phyloP scores from a whole-genome alignment of 2,888 invertebrate species.

The Protonemura montana region DNA sequence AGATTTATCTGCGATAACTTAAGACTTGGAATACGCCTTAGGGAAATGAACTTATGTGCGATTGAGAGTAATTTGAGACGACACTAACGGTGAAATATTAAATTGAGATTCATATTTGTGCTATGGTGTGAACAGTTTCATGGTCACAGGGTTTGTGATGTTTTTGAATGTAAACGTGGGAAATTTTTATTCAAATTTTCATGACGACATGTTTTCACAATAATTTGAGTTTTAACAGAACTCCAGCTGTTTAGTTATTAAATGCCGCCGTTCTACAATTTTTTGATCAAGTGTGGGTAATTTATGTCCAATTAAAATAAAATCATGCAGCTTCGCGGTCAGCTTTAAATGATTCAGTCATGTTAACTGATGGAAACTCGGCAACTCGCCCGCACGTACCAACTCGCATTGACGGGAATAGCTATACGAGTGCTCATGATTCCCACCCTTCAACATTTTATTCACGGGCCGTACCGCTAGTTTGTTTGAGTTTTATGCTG shows the following conservation, averaged over 20 bases:
- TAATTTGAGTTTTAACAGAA: too few species aligned
- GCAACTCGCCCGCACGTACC: too few species aligned
- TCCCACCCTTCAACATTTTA: not conserved
- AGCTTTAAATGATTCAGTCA: not conserved
- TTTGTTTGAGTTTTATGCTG: not conserved
- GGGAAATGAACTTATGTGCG: not conserved
- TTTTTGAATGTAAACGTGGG: not conserved
- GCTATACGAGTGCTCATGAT: not conserved
- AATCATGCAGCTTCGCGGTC: not conserved
- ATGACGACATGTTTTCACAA: not conserved
- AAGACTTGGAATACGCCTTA: not conserved
- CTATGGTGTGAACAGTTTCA: not conserved
- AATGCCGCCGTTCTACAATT: too few species aligned
- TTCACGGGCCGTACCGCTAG: not conserved
- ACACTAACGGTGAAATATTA: not conserved
- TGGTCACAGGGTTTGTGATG: not conserved
- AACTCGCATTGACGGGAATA: too few species aligned
- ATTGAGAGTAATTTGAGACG: not conserved
- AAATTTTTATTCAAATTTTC: not conserved
- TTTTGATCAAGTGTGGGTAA: not conserved
- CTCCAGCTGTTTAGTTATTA: not conserved
- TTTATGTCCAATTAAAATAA: not conserved
- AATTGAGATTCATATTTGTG: not conserved
- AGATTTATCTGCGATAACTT: not conserved
- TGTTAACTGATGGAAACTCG: not conserved